Base-by-base conservation (phyloP, 2,888 invertebrate genomes). In the Platerodrilus igneus region DNA sequence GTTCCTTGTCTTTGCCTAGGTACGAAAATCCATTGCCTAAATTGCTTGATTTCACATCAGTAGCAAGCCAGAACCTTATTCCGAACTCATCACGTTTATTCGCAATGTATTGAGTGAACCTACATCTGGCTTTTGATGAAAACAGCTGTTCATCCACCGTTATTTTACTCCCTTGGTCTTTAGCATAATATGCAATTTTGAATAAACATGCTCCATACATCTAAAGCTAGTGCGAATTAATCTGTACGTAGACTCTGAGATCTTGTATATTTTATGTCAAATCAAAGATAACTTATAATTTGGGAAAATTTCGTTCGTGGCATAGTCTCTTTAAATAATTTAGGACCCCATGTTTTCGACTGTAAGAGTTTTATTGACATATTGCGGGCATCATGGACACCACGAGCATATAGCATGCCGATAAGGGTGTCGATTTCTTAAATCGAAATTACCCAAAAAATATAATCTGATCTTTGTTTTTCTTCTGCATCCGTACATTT, bases 41-140 rank as follows among this genome's bases (percentile, higher is more conserved):
- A 25, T 25, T 13, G 7, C 13, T 25, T 3, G 25, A 25, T 10
- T 25, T 48, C 47, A 57, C 51, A 33, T 53, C 49, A 9, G 44
- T 45, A 33, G 53, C 52, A 9, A 56, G 33, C 55, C 55, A 59
- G 42, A 62, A 60, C 52, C 55, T 57, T 11, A 55, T 55, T 5
- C 55, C 56, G 53, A 58, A 60, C 46, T 60, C 59, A 32, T 58
- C 49, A 0, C 52, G 54, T 38, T 61, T 60, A 29, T 56, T 57
- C 9, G 51, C 47, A 51, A 62, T 56, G 39, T 57, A 57, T 40
- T 59, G 58, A 5, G 46, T 52, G 51, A 57, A 61, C 31, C 41
- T 49, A 34, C 58, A 60, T 35, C 58, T 48, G 2, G 48, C 29
- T 37, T 56, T 57, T 0, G 51, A 40, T 16, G 48, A 47, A 41